Evolutionary conservation across 2,888 invertebrate genomes (phyloP).

Genomic region (Acleris laterana): DNA sequence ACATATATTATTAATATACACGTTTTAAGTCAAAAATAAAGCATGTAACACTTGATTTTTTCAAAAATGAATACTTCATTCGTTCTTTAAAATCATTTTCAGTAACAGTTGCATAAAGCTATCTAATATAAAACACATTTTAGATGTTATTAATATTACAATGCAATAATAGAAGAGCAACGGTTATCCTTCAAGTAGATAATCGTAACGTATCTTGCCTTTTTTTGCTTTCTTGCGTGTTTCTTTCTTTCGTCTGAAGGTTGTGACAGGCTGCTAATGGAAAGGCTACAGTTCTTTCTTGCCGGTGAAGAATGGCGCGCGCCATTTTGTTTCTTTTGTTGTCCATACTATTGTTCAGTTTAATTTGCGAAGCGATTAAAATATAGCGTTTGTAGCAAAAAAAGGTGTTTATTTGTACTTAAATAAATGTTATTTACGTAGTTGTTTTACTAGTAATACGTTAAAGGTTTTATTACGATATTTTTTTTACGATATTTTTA

Average conservation of each 20-base stretch:
- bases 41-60: too few relatives aligned
- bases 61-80: too few relatives aligned
- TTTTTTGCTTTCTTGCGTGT: slow-evolving; percentile 51
- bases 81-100: neutral
- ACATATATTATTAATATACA: too few relatives aligned
- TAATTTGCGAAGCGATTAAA: slow-evolving; percentile 34
- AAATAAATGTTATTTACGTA: too few relatives aligned
- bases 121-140: too few relatives aligned
- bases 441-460: too few relatives aligned
- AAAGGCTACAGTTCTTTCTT: slow-evolving; percentile 68
- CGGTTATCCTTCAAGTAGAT: neutral
- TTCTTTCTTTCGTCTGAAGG: slow-evolving; percentile 54
- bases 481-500: too few relatives aligned
- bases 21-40: too few relatives aligned
- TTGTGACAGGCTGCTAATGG: slow-evolving; percentile 78
- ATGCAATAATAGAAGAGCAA: too few relatives aligned
- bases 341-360: slow-evolving; percentile 36
- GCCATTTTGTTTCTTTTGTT: slow-evolving; percentile 53
- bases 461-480: too few relatives aligned
- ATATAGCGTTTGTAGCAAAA: slow-evolving; percentile 4
- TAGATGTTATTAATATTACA: too few relatives aligned
- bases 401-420: neutral
- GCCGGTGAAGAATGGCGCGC: slow-evolving; percentile 55
- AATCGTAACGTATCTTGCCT: slow-evolving; percentile 22
- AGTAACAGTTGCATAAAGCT: neutral